Conservation (phyloP, 2,113 vertebrate genomes). For the Phocoena phocoena region DNA sequence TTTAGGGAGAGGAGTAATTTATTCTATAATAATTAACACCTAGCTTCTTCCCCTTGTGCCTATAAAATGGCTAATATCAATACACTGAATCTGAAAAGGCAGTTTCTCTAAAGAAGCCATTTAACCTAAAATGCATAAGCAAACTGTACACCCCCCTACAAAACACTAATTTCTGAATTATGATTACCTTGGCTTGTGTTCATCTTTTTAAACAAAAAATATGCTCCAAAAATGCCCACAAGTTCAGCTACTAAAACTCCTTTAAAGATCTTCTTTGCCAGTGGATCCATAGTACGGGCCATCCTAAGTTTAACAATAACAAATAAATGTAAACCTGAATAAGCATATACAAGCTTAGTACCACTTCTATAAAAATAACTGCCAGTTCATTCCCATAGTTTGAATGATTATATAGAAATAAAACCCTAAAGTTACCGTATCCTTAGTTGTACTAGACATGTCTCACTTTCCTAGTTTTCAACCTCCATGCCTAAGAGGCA, state of each 20-base stretch:
- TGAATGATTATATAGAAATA: not conserved
- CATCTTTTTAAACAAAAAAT: constrained; percentile 72
- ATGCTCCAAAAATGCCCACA: constrained; percentile 64
- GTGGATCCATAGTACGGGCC: constrained; percentile 46
- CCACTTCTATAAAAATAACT: not conserved
- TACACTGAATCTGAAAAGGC: not conserved
- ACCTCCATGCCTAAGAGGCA: not conserved
- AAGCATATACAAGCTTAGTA: not conserved
- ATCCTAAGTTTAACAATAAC: constrained; percentile 66
- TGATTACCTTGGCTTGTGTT: constrained; percentile 76
- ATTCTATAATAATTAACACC: not conserved
- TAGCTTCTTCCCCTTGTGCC: not conserved
- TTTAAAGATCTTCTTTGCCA: constrained; percentile 75
- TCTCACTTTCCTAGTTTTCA: not conserved
- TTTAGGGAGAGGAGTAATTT: not conserved
- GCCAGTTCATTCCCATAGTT: not conserved
- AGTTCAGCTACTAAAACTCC: constrained; percentile 69
- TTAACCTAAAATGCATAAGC: not conserved
- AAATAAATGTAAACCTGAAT: not conserved
- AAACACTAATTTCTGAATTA: constrained; percentile 2
- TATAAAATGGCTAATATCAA: not conserved
- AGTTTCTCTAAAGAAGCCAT: not conserved
- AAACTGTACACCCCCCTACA: not conserved
- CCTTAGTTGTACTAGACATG: not conserved
- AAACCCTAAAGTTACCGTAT: not conserved